phyloP scores from a whole-genome alignment of 2,113 vertebrate species.

The Gorsachius goisagi region DNA sequence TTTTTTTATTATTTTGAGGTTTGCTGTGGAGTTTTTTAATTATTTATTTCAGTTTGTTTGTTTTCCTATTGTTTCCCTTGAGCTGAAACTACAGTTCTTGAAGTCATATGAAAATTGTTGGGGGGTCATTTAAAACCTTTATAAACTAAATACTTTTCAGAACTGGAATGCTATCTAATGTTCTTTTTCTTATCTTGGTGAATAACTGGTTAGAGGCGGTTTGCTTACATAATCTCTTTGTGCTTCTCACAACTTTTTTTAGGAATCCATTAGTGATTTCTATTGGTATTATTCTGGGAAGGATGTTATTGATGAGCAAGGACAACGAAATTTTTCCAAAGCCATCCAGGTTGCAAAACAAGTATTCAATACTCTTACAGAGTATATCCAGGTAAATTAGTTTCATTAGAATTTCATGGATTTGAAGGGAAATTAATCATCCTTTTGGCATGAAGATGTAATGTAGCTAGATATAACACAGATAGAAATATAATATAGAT shows the following conservation, averaged over 20 bases:
- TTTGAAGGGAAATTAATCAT: background rate
- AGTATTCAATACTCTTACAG: conserved; percentile 96
- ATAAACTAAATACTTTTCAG: background rate
- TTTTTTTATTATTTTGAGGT: background rate
- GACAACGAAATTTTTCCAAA: conserved; percentile 96
- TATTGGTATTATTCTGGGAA: conserved; percentile 99
- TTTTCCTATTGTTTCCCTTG: background rate
- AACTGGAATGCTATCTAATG: background rate
- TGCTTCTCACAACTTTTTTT: background rate
- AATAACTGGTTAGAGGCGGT: background rate
- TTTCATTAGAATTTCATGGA: background rate
- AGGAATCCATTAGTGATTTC: conserved; percentile 99
- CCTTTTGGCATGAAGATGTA: background rate
- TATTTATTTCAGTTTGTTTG: background rate
- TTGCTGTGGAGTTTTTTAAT: background rate
- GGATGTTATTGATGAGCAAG: conserved; percentile 95
- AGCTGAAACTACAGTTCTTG: background rate
- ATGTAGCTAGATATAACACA: background rate
- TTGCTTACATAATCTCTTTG: background rate
- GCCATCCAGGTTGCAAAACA: conserved; percentile 97
- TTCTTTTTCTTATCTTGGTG: background rate
- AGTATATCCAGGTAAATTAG: conserved; percentile 92
- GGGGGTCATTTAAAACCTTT: background rate
- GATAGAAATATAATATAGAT: background rate
- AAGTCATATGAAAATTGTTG: background rate